Evolutionary conservation across 2,888 invertebrate species (phyloP).

Genomic region (Alviniconcha strummeri): DNA sequence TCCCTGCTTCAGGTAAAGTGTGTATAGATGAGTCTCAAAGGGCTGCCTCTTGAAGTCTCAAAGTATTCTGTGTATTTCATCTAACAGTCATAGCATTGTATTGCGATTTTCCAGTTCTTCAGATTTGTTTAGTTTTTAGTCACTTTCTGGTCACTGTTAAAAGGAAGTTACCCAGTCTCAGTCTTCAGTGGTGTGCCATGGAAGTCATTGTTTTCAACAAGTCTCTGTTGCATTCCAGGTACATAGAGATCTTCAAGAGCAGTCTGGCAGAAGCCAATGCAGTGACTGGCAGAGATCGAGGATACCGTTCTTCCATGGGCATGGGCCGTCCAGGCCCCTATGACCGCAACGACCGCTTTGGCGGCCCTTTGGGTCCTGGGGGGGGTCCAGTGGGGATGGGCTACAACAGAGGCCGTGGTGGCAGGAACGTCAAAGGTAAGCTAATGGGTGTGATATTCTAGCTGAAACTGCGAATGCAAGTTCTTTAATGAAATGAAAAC

Average conservation of each 20-base stretch:
- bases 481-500: too few relatives aligned
- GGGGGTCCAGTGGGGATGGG: constrained; percentile 71
- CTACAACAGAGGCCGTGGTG: constrained; percentile 64
- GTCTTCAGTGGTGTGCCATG: too few relatives aligned
- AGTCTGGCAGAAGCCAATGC: constrained; percentile 89
- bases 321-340: constrained; percentile 69
- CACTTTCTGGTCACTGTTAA: too few relatives aligned
- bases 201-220: not conserved
- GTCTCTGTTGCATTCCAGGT: constrained; percentile 79
- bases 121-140: too few relatives aligned
- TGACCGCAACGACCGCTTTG: constrained; percentile 68
- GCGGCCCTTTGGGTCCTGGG: constrained; percentile 71
- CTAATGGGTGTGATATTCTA: not conserved
- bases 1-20: too few relatives aligned
- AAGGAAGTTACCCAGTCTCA: too few relatives aligned
- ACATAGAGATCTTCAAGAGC: constrained; percentile 97
- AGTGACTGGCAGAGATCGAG: constrained; percentile 69
- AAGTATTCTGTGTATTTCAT: too few relatives aligned
- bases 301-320: constrained; percentile 75
- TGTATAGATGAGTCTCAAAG: too few relatives aligned
- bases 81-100: too few relatives aligned
- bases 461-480: too few relatives aligned
- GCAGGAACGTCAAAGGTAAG: constrained; percentile 68
- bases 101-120: too few relatives aligned
- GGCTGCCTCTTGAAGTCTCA: too few relatives aligned